Evolutionary conservation across 2,113 vertebrate genomes (phyloP).

Genomic region (Otis tarda): DNA sequence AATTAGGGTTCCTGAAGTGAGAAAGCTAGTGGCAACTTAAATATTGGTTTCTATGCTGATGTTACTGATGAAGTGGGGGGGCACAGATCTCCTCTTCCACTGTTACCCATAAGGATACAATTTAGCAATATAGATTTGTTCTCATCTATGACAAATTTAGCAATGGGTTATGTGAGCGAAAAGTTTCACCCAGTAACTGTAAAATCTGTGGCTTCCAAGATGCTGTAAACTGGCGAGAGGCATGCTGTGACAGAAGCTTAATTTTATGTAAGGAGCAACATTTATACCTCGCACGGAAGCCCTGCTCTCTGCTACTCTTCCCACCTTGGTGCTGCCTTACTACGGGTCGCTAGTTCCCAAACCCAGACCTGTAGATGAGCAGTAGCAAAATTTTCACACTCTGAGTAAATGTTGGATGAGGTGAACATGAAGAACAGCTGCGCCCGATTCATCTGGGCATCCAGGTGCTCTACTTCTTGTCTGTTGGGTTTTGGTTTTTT

Average conservation of each 20-base stretch:
- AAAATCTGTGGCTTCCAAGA: background rate
- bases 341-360: fast-evolving
- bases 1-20: background rate
- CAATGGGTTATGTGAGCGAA: background rate
- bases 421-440: fast-evolving
- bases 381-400: background rate
- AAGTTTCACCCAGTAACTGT: background rate
- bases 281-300: background rate
- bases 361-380: background rate
- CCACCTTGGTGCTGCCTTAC: background rate
- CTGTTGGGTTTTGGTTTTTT: background rate
- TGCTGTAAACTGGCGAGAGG: background rate
- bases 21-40: background rate
- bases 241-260: background rate
- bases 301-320: background rate
- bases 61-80: background rate
- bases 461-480: background rate
- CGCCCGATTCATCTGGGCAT: background rate
- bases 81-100: background rate
- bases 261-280: background rate
- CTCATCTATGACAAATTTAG: background rate
- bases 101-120: background rate
- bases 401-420: background rate
- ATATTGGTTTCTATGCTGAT: background rate
- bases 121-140: background rate